These are phyloP conservation scores for Eolophus roseicapilla DNA, from an alignment of 2,113 vertebrate species.

Conservation along the genomic window DNA sequence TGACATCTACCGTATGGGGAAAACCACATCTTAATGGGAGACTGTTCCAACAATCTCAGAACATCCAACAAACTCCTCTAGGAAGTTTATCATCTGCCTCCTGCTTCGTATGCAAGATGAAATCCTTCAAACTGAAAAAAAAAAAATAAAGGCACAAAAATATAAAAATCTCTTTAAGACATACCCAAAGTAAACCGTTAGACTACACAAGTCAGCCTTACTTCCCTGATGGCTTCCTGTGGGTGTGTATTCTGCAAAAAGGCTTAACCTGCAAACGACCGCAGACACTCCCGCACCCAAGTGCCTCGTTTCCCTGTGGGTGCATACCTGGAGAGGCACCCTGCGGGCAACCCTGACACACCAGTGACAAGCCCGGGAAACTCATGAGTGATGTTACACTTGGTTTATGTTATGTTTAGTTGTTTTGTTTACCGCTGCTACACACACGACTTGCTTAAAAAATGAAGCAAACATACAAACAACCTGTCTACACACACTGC, in stretches of 20 bases:
- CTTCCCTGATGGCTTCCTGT: not conserved
- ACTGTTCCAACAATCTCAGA: not conserved
- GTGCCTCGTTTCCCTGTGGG: fast-evolving
- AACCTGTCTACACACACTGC: fast-evolving
- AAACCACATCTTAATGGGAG: not conserved
- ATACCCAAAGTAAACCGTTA: not conserved
- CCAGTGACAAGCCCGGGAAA: fast-evolving
- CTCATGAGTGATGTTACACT: not conserved
- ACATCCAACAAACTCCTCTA: not conserved
- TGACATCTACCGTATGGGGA: not conserved
- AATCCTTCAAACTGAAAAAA: not conserved
- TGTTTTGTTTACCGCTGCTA: not conserved
- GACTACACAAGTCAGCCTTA: not conserved
- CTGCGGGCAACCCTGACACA: fast-evolving
- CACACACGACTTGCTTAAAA: not conserved
- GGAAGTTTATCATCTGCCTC: not conserved
- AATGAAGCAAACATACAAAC: not conserved
- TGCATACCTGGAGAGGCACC: not conserved
- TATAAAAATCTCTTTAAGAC: not conserved
- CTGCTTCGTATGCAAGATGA: not conserved
- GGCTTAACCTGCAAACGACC: not conserved
- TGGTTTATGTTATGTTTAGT: not conserved
- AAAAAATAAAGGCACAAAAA: not conserved
- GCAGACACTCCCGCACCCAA: fast-evolving
- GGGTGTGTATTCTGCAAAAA: not conserved